Base-by-base conservation (phyloP, 2,888 invertebrate species). In the Acronicta aceris region DNA sequence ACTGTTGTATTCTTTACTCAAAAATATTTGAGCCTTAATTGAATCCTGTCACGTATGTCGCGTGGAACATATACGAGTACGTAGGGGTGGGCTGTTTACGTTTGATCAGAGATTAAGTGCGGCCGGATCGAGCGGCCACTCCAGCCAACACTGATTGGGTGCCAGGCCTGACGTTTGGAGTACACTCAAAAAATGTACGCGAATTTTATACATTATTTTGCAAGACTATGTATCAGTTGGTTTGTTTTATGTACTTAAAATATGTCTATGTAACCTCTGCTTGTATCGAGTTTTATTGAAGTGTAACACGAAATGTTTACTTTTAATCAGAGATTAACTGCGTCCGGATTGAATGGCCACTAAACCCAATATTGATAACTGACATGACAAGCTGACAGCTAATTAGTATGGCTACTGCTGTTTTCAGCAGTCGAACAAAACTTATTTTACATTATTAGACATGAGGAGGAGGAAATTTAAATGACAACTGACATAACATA, bases 41-140 rank as follows among this genome's bases (percentile, higher is more conserved):
- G 69, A 76, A 74, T 68, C 41, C 58, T 66, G 65, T 61, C 63
- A 49, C 59, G 63, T 59, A 36, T 59, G 49, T 71, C 40, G 10
- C 41, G 49, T 45, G 49, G 30, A 42, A 66, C 69, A 52, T 60
- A 48, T 21, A 21, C 21, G 21, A 21, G 21, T 62, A 51, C 58
- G 48, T 62, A 59, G 60, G 60, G 61, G 42, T 42, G 46, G 47
- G 45, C 55, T 74, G 65, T 71, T 70, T 70, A 69, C 57, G 65
- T 74, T 65, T 70, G 76, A 78, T 78, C 73, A 75, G 67, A 76
- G 79, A 81, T 82, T 78, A 82, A 76, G 76, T 71, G 64, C 65
- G 71, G 59, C 67, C 59, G 71, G 65, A 72, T 74, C 76, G 67
- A 68, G 61, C 70, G 62, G 60, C 67, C 71, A 70, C 79, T 81